phyloP scores from a whole-genome alignment of 2,888 invertebrate genomes.

The Ochlodes sylvanus region DNA sequence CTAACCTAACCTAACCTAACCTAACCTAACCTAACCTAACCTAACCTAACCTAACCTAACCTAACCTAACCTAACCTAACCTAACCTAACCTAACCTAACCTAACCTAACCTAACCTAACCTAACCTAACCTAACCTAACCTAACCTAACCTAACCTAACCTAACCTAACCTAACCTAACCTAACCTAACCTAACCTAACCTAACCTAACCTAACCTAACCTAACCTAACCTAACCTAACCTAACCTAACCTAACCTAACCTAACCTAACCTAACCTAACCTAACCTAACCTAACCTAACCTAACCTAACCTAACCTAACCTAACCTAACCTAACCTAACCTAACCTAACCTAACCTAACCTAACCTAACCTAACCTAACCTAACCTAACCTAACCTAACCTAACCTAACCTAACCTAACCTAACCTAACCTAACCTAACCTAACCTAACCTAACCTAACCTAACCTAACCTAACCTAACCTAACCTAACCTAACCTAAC shows the following conservation, averaged over 20 bases:
- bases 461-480: constrained; percentile 21
- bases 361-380: constrained; percentile 40
- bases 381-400: constrained; percentile 20
- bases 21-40: constrained; percentile 52
- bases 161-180: constrained; percentile 61
- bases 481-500: too few relatives aligned
- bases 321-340: constrained; percentile 40
- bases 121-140: constrained; percentile 58
- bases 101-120: constrained; percentile 51
- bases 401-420: too few relatives aligned
- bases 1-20: constrained; percentile 52
- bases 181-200: constrained; percentile 58
- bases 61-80: constrained; percentile 50
- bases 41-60: constrained; percentile 52
- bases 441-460: constrained; percentile 28
- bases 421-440: too few relatives aligned
- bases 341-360: constrained; percentile 42
- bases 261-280: constrained; percentile 15
- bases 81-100: constrained; percentile 50
- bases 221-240: constrained; percentile 39
- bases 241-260: constrained; percentile 31
- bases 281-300: too few relatives aligned
- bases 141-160: constrained; percentile 59
- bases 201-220: constrained; percentile 53
- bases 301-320: constrained; percentile 33